Conservation (phyloP, 2,888 invertebrate species). For the Strigamia transsilvanica region DNA sequence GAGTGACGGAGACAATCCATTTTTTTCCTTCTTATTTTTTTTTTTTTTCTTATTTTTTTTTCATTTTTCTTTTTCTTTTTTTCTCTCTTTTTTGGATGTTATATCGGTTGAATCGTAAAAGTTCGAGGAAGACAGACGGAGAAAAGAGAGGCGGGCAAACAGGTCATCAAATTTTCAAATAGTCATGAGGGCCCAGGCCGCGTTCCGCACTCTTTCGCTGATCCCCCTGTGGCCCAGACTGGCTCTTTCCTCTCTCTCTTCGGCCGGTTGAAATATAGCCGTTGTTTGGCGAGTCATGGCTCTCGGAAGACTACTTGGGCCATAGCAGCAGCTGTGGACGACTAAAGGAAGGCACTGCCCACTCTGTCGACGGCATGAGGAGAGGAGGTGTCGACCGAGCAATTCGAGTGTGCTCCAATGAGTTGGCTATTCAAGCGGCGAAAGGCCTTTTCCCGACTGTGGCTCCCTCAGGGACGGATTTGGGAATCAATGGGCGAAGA, state of each 20-base stretch:
- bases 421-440: constrained; percentile 30
- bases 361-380: background rate
- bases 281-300: constrained; percentile 42
- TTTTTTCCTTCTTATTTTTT: background rate
- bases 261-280: constrained; percentile 10
- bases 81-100: no score
- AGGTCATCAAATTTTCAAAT: constrained; percentile 30
- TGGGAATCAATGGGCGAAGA: constrained; percentile 45
- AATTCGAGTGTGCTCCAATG: constrained; percentile 30
- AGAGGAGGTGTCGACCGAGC: constrained; percentile 32
- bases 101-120: constrained; percentile 20
- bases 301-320: constrained; percentile 43
- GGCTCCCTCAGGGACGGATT: constrained; percentile 39
- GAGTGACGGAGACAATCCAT: background rate
- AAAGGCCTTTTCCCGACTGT: constrained; percentile 18
- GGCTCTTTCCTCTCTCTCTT: constrained; percentile 24
- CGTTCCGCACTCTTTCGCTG: constrained; percentile 20
- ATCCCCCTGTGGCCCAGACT: constrained; percentile 30
- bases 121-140: background rate
- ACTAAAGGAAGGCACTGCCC: background rate
- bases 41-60: background rate
- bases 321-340: background rate
- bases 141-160: constrained; percentile 26
- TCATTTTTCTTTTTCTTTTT: no score
- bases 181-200: constrained; percentile 21